Percentiles rank a stretch among this genome's conserved stretches.
These are phyloP conservation scores for Gymnogyps californianus DNA, from an alignment of 2,113 vertebrate genomes.

Conservation along the genomic window DNA sequence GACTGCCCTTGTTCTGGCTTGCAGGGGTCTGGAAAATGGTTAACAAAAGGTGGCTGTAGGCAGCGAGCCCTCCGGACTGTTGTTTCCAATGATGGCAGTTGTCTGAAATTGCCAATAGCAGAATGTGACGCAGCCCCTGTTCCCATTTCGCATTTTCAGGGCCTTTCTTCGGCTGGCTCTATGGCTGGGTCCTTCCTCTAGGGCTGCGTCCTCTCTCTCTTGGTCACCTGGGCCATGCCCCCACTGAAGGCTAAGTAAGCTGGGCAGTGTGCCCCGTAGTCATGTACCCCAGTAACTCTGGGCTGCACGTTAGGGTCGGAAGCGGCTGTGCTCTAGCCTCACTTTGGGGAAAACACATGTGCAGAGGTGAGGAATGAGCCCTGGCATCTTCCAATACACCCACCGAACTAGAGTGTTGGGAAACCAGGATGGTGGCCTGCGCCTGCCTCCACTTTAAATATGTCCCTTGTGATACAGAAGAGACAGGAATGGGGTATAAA, in stretches of 20 bases:
- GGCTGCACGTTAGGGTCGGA: rapidly evolving
- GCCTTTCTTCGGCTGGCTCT: not conserved
- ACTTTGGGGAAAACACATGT: rapidly evolving
- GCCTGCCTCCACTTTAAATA: not conserved
- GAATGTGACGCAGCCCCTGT: not conserved
- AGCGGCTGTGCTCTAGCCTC: not conserved
- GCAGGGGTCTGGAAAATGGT: not conserved
- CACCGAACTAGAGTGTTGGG: no score
- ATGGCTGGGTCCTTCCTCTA: not conserved
- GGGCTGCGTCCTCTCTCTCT: not conserved
- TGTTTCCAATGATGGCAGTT: not conserved
- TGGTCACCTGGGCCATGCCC: not conserved
- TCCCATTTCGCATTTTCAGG: not conserved
- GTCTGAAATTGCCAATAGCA: not conserved
- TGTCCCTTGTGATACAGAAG: not conserved
- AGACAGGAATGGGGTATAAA: not conserved
- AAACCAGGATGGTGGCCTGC: not conserved
- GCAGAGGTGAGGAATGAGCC: not conserved
- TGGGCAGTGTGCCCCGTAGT: rapidly evolving
- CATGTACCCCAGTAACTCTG: not conserved
- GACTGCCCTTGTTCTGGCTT: not conserved
- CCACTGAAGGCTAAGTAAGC: not conserved
- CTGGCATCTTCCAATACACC: not conserved
- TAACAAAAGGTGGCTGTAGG: not conserved
- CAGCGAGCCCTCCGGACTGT: not conserved